These are phyloP conservation scores for Globodera rostochiensis DNA, from an alignment of 1,140 invertebrate genomes.

Conservation along the genomic window DNA sequence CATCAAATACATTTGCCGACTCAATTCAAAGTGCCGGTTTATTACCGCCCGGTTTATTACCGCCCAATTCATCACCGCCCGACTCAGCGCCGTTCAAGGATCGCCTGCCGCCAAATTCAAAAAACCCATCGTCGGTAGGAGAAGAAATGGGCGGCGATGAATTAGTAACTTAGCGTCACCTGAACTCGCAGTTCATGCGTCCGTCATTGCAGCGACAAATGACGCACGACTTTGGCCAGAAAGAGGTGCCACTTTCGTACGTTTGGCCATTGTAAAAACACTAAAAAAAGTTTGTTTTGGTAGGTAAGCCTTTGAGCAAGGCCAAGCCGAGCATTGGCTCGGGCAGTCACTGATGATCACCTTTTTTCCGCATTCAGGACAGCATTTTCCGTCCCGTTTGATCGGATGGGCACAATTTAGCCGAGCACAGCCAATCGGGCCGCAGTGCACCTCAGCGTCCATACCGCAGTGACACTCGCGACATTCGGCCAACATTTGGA, in stretches of 20 bases:
- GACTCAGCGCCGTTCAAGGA: no score
- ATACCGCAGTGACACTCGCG: slow-evolving; percentile 51
- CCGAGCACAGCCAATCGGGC: slow-evolving; percentile 49
- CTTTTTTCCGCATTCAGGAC: slow-evolving; percentile 49
- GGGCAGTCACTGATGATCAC: not conserved
- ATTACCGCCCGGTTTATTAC: no score
- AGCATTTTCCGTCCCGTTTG: slow-evolving; percentile 37
- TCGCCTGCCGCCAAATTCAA: no score
- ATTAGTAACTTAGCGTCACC: slow-evolving; percentile 35
- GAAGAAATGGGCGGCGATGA: slow-evolving; percentile 26
- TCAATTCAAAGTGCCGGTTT: slow-evolving; percentile 25
- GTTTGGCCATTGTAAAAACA: slow-evolving; percentile 51
- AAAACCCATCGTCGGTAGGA: not conserved
- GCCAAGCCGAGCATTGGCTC: not conserved
- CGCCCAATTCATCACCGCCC: not conserved
- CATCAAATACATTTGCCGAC: not conserved
- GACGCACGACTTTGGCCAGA: slow-evolving; percentile 59
- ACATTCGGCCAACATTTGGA: slow-evolving; percentile 45
- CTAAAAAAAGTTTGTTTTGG: slow-evolving; percentile 21
- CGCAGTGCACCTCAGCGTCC: slow-evolving; percentile 48
- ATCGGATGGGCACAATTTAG: slow-evolving; percentile 51
- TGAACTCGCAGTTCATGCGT: slow-evolving; percentile 57
- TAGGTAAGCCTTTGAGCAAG: no score
- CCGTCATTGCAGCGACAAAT: slow-evolving; percentile 50
- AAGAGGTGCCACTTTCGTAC: slow-evolving; percentile 45